Percentiles rank a stretch among this genome's conserved stretches.
Evolutionary conservation across 2,113 vertebrate species (phyloP).

Genomic region (Thamnaconus septentrionalis): DNA sequence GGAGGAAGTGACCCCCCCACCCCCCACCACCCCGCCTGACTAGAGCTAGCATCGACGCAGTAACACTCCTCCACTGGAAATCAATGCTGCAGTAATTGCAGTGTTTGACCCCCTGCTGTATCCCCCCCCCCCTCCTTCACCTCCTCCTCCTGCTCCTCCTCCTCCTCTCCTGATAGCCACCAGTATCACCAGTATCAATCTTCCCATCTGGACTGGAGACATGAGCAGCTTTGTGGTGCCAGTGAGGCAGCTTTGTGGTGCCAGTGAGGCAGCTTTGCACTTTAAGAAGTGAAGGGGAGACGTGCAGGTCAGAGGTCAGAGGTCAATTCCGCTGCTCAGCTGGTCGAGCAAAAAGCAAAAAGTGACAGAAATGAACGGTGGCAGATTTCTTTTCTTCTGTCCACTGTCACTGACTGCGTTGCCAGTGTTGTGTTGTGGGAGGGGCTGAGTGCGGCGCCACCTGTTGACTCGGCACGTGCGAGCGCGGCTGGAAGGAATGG

Average conservation of each 20-base stretch:
- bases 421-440: background rate
- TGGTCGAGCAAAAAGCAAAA: too few relatives aligned
- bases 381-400: too few relatives aligned
- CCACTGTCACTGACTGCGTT: too few relatives aligned
- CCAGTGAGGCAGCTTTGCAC: too few relatives aligned
- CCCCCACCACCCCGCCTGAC: conserved; percentile 40
- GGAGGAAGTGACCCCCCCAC: conserved; percentile 23
- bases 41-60: conserved; percentile 71
- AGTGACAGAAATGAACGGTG: too few relatives aligned
- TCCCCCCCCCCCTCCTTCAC: conserved; percentile 53
- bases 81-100: conserved; percentile 73
- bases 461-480: conserved; percentile 45
- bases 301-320: too few relatives aligned
- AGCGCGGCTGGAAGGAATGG: conserved; percentile 7
- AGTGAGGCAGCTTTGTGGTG: too few relatives aligned
- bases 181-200: conserved; percentile 66
- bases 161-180: conserved; percentile 53
- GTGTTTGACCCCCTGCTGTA: conserved; percentile 64
- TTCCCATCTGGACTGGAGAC: conserved; percentile 47
- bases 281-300: too few relatives aligned
- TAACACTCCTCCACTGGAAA: conserved; percentile 76
- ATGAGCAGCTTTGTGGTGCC: too few relatives aligned
- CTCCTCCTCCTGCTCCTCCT: conserved; percentile 43
- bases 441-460: conserved; percentile 16
- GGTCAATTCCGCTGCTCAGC: too few relatives aligned